phyloP scores from a whole-genome alignment of 2,797 vertebrate species.

The Sarcophilus harrisii region DNA sequence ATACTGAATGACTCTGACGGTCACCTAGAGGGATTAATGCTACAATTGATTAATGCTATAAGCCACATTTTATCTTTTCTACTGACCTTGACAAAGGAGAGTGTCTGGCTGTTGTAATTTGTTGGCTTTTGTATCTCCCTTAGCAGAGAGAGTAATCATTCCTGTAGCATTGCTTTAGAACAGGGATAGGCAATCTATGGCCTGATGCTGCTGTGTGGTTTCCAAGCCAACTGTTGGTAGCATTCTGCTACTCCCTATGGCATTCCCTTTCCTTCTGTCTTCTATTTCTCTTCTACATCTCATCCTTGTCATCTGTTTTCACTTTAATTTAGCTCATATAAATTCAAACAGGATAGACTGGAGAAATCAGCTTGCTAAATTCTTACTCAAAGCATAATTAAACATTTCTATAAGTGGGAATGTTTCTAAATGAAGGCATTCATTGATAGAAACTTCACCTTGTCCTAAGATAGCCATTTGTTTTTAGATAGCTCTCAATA shows the following conservation, averaged over 20 bases:
- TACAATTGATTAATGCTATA: slow-evolving; percentile 4
- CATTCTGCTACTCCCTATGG: background rate
- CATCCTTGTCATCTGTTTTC: background rate
- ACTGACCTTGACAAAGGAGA: slow-evolving; percentile 56
- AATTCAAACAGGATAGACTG: background rate
- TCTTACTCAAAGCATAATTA: background rate
- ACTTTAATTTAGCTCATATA: background rate
- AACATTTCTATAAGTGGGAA: background rate
- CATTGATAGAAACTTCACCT: background rate
- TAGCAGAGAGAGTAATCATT: slow-evolving; percentile 8
- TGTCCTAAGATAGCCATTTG: background rate
- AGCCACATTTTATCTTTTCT: slow-evolving; percentile 9
- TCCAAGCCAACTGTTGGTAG: background rate
- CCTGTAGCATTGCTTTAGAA: slow-evolving; percentile 28
- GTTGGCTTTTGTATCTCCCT: background rate
- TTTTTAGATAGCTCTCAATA: background rate
- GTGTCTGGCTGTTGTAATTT: background rate
- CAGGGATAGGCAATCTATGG: background rate
- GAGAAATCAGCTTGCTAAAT: background rate
- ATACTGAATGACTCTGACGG: slow-evolving; percentile 45
- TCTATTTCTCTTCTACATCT: background rate
- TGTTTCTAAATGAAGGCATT: background rate
- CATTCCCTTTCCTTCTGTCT: slow-evolving; percentile 1
- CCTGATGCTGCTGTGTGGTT: background rate
- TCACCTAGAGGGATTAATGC: slow-evolving; percentile 52